A percentile compares a stretch with the other conserved stretches of the same genome.
phyloP scores from a whole-genome alignment of 2,797 vertebrate genomes.

The Liparis tanakae region DNA sequence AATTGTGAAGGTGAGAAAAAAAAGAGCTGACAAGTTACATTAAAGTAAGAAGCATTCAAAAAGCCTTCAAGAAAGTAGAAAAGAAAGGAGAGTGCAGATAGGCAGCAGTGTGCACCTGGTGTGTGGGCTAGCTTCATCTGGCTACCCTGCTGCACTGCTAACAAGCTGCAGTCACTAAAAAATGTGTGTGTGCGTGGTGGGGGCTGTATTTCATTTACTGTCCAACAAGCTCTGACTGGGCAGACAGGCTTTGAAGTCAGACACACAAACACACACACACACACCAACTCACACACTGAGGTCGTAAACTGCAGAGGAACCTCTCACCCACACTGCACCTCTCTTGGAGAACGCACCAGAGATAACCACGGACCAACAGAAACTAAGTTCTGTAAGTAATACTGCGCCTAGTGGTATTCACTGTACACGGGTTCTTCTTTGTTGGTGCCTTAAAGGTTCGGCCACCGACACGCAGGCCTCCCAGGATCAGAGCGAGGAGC shows the following conservation, averaged over 20 bases:
- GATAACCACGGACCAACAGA: constrained; percentile 26
- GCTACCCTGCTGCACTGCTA: constrained; percentile 53
- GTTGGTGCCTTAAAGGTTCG: constrained; percentile 22
- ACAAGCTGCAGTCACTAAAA: constrained; percentile 60
- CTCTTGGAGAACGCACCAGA: constrained; percentile 31
- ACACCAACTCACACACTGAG: constrained; percentile 1
- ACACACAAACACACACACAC: constrained; percentile 34
- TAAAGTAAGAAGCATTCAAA: constrained; percentile 13
- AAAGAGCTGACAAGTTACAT: constrained; percentile 10
- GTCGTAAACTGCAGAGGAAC: constrained; percentile 34
- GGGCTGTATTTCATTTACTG: constrained; percentile 48
- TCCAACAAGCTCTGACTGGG: constrained; percentile 48
- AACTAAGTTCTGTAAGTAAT: neutral
- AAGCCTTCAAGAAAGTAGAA: constrained; percentile 19
- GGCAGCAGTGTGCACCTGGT: constrained; percentile 52
- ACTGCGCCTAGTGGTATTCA: neutral
- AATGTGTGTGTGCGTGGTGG: constrained; percentile 13
- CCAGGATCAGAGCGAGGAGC: constrained; percentile 21
- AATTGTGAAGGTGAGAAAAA: constrained; percentile 16
- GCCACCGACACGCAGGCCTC: constrained; percentile 6
- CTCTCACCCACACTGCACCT: constrained; percentile 42
- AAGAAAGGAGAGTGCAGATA: constrained; percentile 35
- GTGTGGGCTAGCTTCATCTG: constrained; percentile 65
- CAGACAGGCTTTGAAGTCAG: constrained; percentile 61
- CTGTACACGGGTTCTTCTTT: neutral